Evolutionary conservation across 1,140 invertebrate species (phyloP).

Genomic region (Leptonema lineaticorne): DNA sequence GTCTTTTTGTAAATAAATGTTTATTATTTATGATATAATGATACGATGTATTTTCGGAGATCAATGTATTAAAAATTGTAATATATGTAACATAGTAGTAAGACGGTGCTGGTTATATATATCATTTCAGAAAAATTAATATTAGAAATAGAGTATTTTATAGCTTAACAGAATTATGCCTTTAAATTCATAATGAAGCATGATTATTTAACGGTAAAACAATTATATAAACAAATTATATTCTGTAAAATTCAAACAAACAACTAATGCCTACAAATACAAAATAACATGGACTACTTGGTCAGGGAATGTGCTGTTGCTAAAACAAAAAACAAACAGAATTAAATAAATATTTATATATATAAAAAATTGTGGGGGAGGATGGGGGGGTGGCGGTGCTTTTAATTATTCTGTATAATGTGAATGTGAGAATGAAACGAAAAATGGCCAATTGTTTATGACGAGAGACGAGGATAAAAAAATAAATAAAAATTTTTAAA

Average conservation of each 20-base stretch:
- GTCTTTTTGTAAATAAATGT: too few species aligned
- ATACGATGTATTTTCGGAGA: too few species aligned
- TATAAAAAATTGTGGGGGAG: constrained; percentile 10
- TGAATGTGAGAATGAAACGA: constrained; percentile 4
- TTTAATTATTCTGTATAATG: constrained; percentile 25
- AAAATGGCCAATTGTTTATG: constrained; percentile 6
- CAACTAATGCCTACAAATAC: constrained; percentile 35
- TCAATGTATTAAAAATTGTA: too few species aligned
- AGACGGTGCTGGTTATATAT: constrained; percentile 36
- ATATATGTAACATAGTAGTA: constrained; percentile 40
- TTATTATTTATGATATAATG: too few species aligned
- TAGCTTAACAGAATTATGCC: constrained; percentile 38
- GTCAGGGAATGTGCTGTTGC: constrained; percentile 37
- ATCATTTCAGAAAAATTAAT: constrained; percentile 34
- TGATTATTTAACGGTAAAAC: constrained; percentile 37
- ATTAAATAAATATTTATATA: constrained; percentile 1
- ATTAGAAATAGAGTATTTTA: constrained; percentile 35
- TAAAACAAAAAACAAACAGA: constrained; percentile 29
- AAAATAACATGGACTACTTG: constrained; percentile 35
- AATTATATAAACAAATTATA: not conserved
- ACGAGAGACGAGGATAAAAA: constrained; percentile 13
- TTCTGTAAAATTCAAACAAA: not conserved
- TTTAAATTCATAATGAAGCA: constrained; percentile 34
- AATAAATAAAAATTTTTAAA: not conserved
- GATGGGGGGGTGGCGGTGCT: constrained; percentile 39